Evolutionary conservation across 1,140 invertebrate species (phyloP).

Genomic region (Leguminivora glycinivorella): DNA sequence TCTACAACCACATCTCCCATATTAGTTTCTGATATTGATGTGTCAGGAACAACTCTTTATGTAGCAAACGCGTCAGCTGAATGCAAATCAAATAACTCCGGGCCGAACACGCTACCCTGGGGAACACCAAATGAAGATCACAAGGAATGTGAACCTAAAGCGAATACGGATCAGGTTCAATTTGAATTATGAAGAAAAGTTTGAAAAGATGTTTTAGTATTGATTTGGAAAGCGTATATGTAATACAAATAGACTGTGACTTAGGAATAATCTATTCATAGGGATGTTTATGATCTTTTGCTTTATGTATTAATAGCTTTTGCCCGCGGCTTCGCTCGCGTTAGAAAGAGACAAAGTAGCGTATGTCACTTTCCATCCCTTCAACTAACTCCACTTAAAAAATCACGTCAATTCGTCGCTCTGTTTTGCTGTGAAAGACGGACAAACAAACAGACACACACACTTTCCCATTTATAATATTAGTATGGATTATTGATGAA

Average conservation of each 20-base stretch:
- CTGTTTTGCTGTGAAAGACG: no score
- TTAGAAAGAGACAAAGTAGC: no score
- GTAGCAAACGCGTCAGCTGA: slow-evolving; percentile 18
- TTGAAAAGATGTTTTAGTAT: neutral
- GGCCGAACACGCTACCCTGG: neutral
- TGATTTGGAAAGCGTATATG: neutral
- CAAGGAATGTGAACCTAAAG: neutral
- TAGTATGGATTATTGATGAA: no score
- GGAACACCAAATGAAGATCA: neutral
- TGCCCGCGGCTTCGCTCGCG: no score
- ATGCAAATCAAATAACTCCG: slow-evolving; percentile 26
- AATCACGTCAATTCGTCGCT: no score
- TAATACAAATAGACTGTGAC: slow-evolving; percentile 1
- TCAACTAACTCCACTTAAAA: no score
- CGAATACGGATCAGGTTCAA: neutral
- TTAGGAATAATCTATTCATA: neutral
- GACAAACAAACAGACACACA: no score
- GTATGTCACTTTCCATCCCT: no score
- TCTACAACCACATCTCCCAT: neutral
- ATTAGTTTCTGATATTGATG: slow-evolving; percentile 7
- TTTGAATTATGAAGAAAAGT: neutral
- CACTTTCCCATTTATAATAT: no score
- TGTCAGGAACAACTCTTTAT: slow-evolving; percentile 4
- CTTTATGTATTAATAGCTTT: neutral
- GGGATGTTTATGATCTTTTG: neutral